Evolutionary conservation across 2,888 invertebrate genomes (phyloP), one percentile per base, ranked within the genome.

Genomic region (Trypoxylon attenuatum): DNA sequence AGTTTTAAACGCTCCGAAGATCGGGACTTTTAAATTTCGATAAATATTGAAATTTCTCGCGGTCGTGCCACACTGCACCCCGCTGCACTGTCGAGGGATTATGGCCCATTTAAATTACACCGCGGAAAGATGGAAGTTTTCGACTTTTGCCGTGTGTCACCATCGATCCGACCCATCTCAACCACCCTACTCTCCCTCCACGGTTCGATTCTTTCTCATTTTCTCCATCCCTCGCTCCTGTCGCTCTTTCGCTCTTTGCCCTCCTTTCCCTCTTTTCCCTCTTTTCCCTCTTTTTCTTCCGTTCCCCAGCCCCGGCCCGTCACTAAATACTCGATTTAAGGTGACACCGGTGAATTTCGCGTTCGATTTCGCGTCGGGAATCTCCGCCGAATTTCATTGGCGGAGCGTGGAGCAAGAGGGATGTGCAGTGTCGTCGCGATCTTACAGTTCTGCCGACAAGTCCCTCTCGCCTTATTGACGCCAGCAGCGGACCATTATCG

Each of bases 11-110:
- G 82, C 83, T 79, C 79, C 76, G 55, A 65, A 77, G 69, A 70
- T 68, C 49, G 59, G 60, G 82, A 82, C 79, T 83, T 83, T 82
- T 80, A 83, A 84, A 84, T 84, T 83, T 79, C 82, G 82, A 83
- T 83, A 84, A 84, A 84, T 84, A 82, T 84, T 82, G 80, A 83
- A 83, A 79, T 81, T 83, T 69, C 69, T 71, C 51, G 57, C 33
- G 33, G 13, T 4, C n/a, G 33, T 13, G 33, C 33, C n/a, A 10
- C 33, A 49, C 51, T 58, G 65, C 67, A 60, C 54, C 62, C 4
- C 33, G 52, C 51, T 58, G 65, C 67, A 60, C 54, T 59, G 54
- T 2, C 39, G 47, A 55, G 52, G n/a, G 50, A 33, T 33, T 33
- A 33, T 13, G 13, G 33, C n/a, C 33, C 33, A 33, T 33, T 33